These are phyloP conservation scores for Hephaestus fuliginosus DNA, from an alignment of 2,797 vertebrate species.

Conservation along the genomic window DNA sequence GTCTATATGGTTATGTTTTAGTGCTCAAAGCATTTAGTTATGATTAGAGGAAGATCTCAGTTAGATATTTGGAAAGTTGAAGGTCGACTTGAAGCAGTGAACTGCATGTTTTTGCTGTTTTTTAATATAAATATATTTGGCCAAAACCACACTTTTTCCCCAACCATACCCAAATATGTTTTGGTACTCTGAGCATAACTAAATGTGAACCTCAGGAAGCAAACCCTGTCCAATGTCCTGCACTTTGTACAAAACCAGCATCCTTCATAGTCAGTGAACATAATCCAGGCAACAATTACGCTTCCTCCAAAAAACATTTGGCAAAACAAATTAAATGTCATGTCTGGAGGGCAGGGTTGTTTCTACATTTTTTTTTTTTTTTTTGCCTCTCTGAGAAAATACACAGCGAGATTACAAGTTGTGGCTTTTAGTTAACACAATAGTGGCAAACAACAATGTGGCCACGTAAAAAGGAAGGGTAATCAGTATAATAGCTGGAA, in stretches of 20 bases:
- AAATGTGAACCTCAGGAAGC: too few relatives aligned
- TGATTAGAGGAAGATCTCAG: background rate
- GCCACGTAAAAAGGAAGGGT: background rate
- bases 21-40: background rate
- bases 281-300: background rate
- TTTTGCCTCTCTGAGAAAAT: background rate
- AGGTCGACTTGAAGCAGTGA: background rate
- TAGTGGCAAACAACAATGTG: background rate
- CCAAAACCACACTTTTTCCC: background rate
- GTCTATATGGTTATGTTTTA: background rate
- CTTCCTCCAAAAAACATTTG: background rate
- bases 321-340: background rate
- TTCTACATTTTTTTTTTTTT: background rate
- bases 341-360: background rate
- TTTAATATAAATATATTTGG: background rate
- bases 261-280: background rate
- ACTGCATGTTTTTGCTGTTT: background rate
- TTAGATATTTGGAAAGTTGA: background rate
- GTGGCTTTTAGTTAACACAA: background rate
- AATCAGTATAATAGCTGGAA: background rate
- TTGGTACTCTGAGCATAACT: background rate
- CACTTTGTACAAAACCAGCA: background rate
- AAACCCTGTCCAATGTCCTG: too few relatives aligned
- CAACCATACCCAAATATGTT: background rate
- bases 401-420: background rate